phyloP scores from a whole-genome alignment of 23 tunicate species.

The Oikopleura vanhoeffeni region DNA sequence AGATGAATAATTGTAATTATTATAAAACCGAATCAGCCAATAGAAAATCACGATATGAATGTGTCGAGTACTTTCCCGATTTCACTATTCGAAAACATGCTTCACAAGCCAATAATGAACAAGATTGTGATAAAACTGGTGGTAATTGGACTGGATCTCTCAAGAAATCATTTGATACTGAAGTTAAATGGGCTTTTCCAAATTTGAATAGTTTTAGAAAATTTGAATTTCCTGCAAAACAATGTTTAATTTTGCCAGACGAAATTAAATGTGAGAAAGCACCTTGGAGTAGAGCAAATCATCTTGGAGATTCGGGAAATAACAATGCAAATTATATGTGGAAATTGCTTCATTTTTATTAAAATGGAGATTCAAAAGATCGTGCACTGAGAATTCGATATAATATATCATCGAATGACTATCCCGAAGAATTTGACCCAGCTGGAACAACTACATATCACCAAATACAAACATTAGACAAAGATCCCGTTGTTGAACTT shows the following conservation, averaged over 20 bases:
- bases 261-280: background rate
- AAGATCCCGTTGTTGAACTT: background rate
- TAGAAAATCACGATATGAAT: background rate
- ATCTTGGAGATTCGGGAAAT: background rate
- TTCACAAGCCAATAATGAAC: background rate
- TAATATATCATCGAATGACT: background rate
- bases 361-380: constrained; percentile 7
- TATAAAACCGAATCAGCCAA: background rate
- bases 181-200: background rate
- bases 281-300: background rate
- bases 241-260: background rate
- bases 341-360: background rate
- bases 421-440: background rate
- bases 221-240: background rate
- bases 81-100: background rate
- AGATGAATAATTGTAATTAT: background rate
- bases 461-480: background rate
- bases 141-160: background rate
- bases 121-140: background rate
- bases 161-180: no score
- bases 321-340: background rate
- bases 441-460: background rate
- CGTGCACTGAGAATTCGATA: constrained; percentile 2
- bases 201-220: background rate
- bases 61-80: background rate